Conservation (phyloP, 2,888 invertebrate genomes). For the Xanthia icteritia region DNA sequence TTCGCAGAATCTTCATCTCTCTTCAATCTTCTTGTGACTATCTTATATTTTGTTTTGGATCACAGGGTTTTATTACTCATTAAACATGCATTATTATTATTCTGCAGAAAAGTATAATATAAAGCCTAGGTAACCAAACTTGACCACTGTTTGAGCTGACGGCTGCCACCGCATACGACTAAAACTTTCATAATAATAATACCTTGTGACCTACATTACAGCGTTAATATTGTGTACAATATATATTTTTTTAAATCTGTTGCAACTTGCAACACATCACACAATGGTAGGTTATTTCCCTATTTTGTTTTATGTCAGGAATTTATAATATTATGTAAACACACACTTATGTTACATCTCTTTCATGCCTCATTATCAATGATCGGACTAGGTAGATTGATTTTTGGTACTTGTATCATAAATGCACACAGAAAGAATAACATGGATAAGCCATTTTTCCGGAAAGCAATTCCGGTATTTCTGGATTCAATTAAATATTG, state of each 20-base stretch:
- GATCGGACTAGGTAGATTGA: too few species aligned
- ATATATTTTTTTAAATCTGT: background rate
- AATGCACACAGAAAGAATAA: too few species aligned
- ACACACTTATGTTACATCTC: too few species aligned
- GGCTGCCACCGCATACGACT: background rate
- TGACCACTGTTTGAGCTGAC: background rate
- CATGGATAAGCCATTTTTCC: too few species aligned
- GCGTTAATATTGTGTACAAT: constrained; percentile 1
- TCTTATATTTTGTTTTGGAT: too few species aligned
- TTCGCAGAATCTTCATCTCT: background rate
- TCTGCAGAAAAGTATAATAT: background rate
- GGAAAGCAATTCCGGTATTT: too few species aligned
- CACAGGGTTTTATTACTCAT: background rate
- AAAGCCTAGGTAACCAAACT: background rate
- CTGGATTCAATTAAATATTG: too few species aligned
- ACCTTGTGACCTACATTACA: background rate
- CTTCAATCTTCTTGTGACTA: background rate
- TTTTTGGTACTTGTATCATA: too few species aligned
- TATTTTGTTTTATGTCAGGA: background rate
- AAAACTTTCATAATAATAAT: constrained; percentile 8
- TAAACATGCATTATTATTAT: background rate
- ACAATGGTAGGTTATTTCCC: constrained; percentile 4
- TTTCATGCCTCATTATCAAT: background rate
- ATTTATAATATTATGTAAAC: background rate
- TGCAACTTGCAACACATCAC: constrained; percentile 13